A percentile compares a stretch with the other conserved stretches of the same genome.
These are phyloP conservation scores for Drosophila pachea DNA, from an alignment of 1,140 invertebrate genomes.

Conservation along the genomic window DNA sequence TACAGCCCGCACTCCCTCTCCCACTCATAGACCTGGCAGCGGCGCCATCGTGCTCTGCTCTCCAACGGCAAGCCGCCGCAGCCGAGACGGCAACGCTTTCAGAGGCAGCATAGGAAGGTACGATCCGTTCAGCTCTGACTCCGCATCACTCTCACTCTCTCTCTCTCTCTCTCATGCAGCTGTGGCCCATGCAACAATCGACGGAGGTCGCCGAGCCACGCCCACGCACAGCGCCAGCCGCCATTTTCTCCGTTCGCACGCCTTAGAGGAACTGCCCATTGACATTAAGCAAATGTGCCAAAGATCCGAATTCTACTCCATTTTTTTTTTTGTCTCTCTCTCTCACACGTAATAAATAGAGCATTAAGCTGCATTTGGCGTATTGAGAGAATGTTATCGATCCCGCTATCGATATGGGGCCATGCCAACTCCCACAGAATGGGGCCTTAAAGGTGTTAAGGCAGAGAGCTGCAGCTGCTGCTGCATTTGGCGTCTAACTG, in stretches of 20 bases:
- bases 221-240: slow-evolving; percentile 55
- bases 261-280: not conserved
- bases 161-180: slow-evolving; percentile 10
- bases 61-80: slow-evolving; percentile 48
- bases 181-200: slow-evolving; percentile 41
- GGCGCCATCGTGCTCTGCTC: slow-evolving; percentile 41
- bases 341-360: not conserved
- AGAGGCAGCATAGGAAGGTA: slow-evolving; percentile 45
- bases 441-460: slow-evolving; percentile 20
- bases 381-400: too few relatives aligned
- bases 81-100: slow-evolving; percentile 59
- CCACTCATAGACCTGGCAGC: slow-evolving; percentile 50
- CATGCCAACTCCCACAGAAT: too few relatives aligned
- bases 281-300: slow-evolving; percentile 40
- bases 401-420: too few relatives aligned
- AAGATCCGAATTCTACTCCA: slow-evolving; percentile 11
- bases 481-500: slow-evolving; percentile 16
- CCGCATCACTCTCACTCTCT: not conserved
- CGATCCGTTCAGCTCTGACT: not conserved
- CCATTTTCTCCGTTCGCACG: slow-evolving; percentile 43
- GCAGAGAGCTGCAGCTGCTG: not conserved
- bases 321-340: slow-evolving; percentile 4
- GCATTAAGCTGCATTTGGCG: not conserved
- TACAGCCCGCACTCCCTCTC: not conserved
- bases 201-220: slow-evolving; percentile 10